Evolutionary conservation across 2,888 invertebrate species (phyloP), one percentile per base, ranked within the genome.

Genomic region (Cephus runcator): DNA sequence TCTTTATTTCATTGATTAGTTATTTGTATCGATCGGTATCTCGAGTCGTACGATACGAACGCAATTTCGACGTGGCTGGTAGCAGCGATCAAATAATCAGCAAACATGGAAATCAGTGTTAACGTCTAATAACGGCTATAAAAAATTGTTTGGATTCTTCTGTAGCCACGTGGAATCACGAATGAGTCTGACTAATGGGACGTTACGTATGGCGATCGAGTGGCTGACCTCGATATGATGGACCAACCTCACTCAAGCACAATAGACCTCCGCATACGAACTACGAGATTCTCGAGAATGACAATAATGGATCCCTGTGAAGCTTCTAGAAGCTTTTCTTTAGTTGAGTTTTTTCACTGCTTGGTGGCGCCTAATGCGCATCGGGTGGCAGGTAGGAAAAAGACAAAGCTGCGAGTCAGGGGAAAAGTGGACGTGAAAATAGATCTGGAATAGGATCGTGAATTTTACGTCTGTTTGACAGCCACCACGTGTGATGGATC

Each of bases 1-100:
- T 4, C 0, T 0, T 23, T 1, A 1, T 4, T 12, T 35, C 3
- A 3, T 3, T 3, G 35, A 9, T 23, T 56, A 0, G 2, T 23
- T 56, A 56, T 56, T 15, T 9, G 0, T 23, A 9, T 56, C 2
- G 23, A 23, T 23, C 2, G 23, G 0, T 2, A 35, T 23, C 4
- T 23, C 1, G 23, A 6, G 2, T 9, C 40, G 9, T 15, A 4
- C 6, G 0, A 6, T 40, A 4, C 0, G 1, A 35, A 40, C 40
- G 15, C 23, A 6, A 40, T 40, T 23, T 40, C 2, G 1, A 6
- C 40, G 40, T 23, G 6, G 15, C 23, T 56, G 15, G 2, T 56
- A 23, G 23, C 9, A 56, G 9, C 2, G 23, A 56, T 23, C 1
- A 2, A 56, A 56, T 56, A 2, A 56, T 6, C 3, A 12, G 15